Evolutionary conservation across 2,888 invertebrate genomes (phyloP), one percentile per base, ranked within the genome.

Genomic region (Noctuana brunneofusca): DNA sequence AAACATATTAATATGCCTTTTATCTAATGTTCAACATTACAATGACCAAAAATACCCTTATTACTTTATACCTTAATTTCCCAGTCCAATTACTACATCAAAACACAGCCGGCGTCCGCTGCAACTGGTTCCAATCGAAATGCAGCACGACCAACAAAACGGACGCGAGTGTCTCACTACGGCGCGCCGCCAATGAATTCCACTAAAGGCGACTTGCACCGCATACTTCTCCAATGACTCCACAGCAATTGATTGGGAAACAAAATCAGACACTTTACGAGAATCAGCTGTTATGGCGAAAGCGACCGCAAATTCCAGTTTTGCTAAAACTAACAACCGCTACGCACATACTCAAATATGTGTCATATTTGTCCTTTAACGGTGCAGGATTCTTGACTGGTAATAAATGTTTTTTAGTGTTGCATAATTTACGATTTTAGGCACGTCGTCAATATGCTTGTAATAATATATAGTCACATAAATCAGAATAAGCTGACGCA

Each of bases 171-270:
- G 27, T 20, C 53, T 8, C 16, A 16, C 8, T 16, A 14, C 18
- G 43, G 18, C 43, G 18, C 43, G 8, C 2, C 1, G 52, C 52
- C 18, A 53, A 46, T 48, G 35, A 58, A 65, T 68, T 64, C 69
- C 68, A 30, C 57, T 62, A 60, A 64, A 65, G 65, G 69, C 60
- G 66, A 66, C 62, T 66, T 38, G 68, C 53, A 24, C 22, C 64
- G 64, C 69, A 65, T 65, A 30, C 65, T 53, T 57, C 55, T 50
- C 50, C 50, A 41, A 30, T 56, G 63, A 63, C 50, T 63, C 50
- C 50, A 18, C 48, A 55, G 62, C 50, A 32, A 56, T 50, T 32
- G 50, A 50, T 56, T 63, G 63, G 43, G 63, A 49, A 63, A 63
- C 32, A 2, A 32, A 49, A 30, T 41, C 22, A 2, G 30, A 46